These are phyloP conservation scores for Ochotona curzoniae DNA, from an alignment of 2,113 vertebrate species.

Conservation along the genomic window DNA sequence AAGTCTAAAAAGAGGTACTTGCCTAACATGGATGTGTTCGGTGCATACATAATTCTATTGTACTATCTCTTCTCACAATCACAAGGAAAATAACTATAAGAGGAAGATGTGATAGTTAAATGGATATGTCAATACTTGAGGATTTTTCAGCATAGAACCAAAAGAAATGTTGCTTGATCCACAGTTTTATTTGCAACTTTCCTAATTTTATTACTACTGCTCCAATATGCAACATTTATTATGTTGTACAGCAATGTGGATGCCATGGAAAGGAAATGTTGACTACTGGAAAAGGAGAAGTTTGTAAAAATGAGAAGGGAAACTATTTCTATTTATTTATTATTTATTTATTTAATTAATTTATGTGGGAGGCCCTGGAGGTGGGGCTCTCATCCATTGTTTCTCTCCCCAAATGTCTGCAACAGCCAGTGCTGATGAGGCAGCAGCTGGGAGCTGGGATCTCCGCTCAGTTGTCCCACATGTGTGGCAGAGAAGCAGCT, in stretches of 20 bases:
- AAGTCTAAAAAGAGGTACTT: not conserved
- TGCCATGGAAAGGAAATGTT: not conserved
- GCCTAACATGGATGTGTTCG: not conserved
- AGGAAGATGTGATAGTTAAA: slow-evolving; percentile 17
- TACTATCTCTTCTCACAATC: not conserved
- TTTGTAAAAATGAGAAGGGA: slow-evolving; percentile 5
- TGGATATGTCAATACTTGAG: not conserved
- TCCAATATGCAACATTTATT: not conserved
- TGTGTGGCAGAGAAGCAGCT: too few relatives aligned
- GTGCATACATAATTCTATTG: not conserved
- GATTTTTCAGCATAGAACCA: not conserved
- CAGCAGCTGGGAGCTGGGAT: too few relatives aligned
- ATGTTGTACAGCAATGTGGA: not conserved
- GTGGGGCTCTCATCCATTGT: too few relatives aligned
- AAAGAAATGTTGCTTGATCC: slow-evolving; percentile 20
- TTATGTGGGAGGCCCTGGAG: too few relatives aligned
- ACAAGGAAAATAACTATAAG: not conserved
- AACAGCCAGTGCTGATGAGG: too few relatives aligned
- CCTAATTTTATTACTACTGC: not conserved
- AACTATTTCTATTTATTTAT: not conserved
- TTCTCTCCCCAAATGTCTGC: too few relatives aligned
- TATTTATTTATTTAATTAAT: too few relatives aligned
- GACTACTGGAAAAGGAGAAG: not conserved
- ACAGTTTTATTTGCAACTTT: not conserved
- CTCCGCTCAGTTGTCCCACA: too few relatives aligned